Percentiles rank a stretch among this genome's conserved stretches.
Conservation (phyloP, 2,113 vertebrate species). For the Ptilorrhoa leucosticta region DNA sequence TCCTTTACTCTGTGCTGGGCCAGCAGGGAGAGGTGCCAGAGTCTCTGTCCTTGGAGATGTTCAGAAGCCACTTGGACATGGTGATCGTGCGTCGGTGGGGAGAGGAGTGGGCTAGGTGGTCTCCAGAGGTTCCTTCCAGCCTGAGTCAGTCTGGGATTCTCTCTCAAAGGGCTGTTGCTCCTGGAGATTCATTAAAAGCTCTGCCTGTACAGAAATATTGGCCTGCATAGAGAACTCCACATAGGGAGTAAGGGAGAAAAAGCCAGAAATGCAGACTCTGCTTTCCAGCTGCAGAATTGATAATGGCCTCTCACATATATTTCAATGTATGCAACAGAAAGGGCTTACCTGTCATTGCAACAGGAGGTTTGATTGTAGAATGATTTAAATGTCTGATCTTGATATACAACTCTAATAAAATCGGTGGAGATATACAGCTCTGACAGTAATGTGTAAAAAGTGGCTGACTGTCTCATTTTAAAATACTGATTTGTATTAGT, state of each 20-base stretch:
- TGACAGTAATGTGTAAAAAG: background rate
- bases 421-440: background rate
- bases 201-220: background rate
- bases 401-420: background rate
- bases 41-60: background rate
- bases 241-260: background rate
- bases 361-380: background rate
- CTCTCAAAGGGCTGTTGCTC: background rate
- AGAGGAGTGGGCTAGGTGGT: background rate
- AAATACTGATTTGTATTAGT: slow-evolving; percentile 10
- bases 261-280: background rate
- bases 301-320: background rate
- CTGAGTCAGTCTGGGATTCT: background rate
- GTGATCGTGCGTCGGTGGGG: fast-evolving
- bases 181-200: background rate
- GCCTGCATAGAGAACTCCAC: background rate
- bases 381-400: background rate
- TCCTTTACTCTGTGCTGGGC: background rate
- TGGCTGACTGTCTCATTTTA: background rate
- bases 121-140: background rate
- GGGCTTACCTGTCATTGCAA: background rate
- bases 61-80: background rate
- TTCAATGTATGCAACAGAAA: background rate
- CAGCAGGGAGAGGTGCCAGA: background rate
- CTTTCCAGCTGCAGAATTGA: background rate